Evolutionary conservation across 2,888 invertebrate species (phyloP).

Genomic region (Halictus quadricinctus): DNA sequence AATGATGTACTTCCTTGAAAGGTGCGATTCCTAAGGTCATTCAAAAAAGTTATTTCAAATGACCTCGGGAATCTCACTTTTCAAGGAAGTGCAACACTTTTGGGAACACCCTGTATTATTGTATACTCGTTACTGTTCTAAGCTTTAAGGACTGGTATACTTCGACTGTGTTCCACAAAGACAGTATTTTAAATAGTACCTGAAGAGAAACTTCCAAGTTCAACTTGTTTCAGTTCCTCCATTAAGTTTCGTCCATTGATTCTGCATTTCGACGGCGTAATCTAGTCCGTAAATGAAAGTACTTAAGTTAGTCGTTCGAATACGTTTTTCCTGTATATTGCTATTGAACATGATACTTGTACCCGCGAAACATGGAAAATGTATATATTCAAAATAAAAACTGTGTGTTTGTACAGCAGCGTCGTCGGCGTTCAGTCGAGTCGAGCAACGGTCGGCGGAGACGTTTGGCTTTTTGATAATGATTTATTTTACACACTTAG

Average conservation of each 20-base stretch:
- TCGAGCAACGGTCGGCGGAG: neutral
- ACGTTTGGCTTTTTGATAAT: conserved; percentile 72
- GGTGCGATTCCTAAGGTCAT: too few species aligned
- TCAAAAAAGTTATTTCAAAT: too few species aligned
- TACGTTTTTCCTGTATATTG: conserved; percentile 17
- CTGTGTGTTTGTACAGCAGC: conserved; percentile 64
- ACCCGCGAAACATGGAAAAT: conserved; percentile 62
- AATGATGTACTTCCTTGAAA: too few species aligned
- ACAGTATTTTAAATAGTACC: conserved; percentile 46
- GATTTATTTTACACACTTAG: conserved; percentile 81
- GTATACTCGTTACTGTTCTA: neutral
- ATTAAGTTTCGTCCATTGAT: neutral
- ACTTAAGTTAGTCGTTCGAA: neutral
- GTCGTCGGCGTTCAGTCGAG: conserved; percentile 27
- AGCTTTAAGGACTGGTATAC: neutral
- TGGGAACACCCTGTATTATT: neutral
- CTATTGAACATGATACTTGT: conserved; percentile 32
- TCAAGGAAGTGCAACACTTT: too few species aligned
- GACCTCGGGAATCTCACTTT: too few species aligned
- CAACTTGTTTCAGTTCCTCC: neutral
- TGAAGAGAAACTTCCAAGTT: conserved; percentile 18
- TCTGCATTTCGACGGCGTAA: neutral
- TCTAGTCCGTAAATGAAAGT: conserved; percentile 15
- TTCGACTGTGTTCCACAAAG: conserved; percentile 33
- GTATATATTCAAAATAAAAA: conserved; percentile 75